These are phyloP conservation scores for Lepidochrysops patricia DNA, from an alignment of 2,888 invertebrate genomes.

Conservation along the genomic window DNA sequence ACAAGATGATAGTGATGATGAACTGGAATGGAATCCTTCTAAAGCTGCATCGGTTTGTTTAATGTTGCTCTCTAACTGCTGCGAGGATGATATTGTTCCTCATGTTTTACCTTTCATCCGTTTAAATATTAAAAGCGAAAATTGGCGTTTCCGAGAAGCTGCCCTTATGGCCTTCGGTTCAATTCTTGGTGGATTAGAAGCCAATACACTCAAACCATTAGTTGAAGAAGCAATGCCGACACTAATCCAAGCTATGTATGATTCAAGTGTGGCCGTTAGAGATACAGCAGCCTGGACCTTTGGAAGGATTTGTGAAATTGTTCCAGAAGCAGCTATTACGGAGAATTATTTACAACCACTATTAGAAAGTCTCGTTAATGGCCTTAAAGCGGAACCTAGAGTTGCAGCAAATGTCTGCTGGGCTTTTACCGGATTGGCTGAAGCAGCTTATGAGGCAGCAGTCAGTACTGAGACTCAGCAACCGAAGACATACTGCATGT, in stretches of 20 bases:
- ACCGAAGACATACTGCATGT: conserved; percentile 94
- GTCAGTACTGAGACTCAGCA: conserved; percentile 79
- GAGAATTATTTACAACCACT: conserved; percentile 87
- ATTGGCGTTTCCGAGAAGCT: conserved; percentile 96
- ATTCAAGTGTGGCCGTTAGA: conserved; percentile 92
- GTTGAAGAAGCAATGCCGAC: conserved; percentile 98
- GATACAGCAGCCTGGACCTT: conserved; percentile 99
- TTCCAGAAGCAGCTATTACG: conserved; percentile 95
- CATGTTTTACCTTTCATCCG: conserved; percentile 97
- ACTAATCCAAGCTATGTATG: conserved; percentile 95
- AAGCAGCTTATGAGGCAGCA: conserved; percentile 95
- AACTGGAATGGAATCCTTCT: conserved; percentile 99
- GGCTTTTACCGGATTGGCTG: conserved; percentile 97
- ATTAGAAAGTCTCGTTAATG: conserved; percentile 86
- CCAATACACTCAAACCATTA: conserved; percentile 88
- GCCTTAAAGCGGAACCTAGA: conserved; percentile 93
- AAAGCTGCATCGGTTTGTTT: conserved; percentile 99
- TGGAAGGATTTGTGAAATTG: conserved; percentile 97
- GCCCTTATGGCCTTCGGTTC: conserved; percentile 99
- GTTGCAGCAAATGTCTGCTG: conserved; percentile 99
- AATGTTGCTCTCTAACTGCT: conserved; percentile 97
- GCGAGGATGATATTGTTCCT: conserved; percentile 97
- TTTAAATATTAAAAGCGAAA: conserved; percentile 91
- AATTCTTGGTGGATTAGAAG: conserved; percentile 93
- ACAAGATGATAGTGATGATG: conserved; percentile 97